phyloP scores from a whole-genome alignment of 2,113 vertebrate genomes.

The Merops nubicus region DNA sequence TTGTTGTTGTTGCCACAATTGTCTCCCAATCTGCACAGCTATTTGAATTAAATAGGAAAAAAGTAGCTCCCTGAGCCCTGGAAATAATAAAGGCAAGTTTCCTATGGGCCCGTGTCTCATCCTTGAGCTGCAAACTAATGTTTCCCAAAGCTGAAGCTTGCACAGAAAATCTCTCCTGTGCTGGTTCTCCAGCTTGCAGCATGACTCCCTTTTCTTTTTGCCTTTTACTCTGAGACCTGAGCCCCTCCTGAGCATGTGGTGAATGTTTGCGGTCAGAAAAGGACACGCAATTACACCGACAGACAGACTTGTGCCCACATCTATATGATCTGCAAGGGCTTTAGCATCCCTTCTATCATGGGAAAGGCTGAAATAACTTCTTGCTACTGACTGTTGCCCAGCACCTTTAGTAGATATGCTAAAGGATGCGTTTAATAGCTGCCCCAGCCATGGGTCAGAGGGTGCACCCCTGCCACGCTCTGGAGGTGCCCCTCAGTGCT shows the following conservation, averaged over 20 bases:
- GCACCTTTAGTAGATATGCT: background rate
- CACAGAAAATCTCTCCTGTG: background rate
- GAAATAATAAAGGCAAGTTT: slow-evolving; percentile 14
- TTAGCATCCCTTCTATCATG: background rate
- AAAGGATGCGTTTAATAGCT: background rate
- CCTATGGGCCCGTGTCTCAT: background rate
- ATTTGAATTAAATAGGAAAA: slow-evolving; percentile 34
- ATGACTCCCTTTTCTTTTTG: background rate
- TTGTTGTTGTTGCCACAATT: background rate
- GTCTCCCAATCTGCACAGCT: background rate
- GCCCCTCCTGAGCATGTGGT: background rate
- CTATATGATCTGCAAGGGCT: fast-evolving
- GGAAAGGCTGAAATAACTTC: background rate
- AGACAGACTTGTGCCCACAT: background rate
- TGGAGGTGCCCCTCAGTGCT: background rate
- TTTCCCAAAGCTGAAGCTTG: background rate
- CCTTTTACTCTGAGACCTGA: background rate
- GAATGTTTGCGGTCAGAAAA: background rate
- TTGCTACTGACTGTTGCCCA: background rate
- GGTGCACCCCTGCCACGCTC: fast-evolving
- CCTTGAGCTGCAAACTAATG: background rate
- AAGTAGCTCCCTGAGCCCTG: background rate
- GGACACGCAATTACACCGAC: background rate
- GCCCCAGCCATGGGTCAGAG: background rate
- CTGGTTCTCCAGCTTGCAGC: background rate